Evolutionary conservation across 53 echinoderm and acorn worm species (phyloP).

Genomic region (Luidia sarsii): DNA sequence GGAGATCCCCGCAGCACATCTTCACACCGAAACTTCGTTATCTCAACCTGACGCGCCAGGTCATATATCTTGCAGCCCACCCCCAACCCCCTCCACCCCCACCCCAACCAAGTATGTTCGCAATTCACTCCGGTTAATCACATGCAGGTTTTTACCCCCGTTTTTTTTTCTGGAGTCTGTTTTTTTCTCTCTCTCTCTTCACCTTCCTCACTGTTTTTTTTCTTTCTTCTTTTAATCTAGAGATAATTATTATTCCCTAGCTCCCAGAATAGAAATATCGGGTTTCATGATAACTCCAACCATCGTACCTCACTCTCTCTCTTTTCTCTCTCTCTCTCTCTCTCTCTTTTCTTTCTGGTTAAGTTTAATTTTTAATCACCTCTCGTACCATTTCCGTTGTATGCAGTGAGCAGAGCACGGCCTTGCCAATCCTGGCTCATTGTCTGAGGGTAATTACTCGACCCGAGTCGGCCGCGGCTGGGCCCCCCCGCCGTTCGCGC

Average conservation of each 20-base stretch:
- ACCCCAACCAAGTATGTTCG: constrained; percentile 6
- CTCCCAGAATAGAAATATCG: constrained; percentile 48
- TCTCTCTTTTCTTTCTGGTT: background rate
- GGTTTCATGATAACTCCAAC: constrained; percentile 41
- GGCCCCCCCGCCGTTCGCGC: constrained; percentile 25
- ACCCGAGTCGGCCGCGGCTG: constrained; percentile 16
- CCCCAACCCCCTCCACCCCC: too few species aligned
- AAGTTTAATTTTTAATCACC: constrained; percentile 60
- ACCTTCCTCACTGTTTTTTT: too few species aligned
- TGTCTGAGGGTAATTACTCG: constrained; percentile 53
- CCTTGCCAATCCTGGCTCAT: constrained; percentile 50
- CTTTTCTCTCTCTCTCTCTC: too few species aligned
- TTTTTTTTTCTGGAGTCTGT: too few species aligned
- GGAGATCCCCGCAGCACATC: background rate
- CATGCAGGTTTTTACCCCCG: constrained; percentile 28
- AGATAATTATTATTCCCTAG: constrained; percentile 53
- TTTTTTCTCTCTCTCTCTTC: too few species aligned
- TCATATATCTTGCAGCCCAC: background rate
- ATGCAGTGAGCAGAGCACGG: constrained; percentile 17
- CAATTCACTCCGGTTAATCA: constrained; percentile 45
- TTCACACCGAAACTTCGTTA: constrained; percentile 52
- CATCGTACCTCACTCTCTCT: too few species aligned
- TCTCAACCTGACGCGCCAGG: constrained; percentile 34
- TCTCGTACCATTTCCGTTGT: constrained; percentile 9
- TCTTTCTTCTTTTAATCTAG: background rate